Percentiles rank a stretch among this genome's conserved stretches.
These are phyloP conservation scores for Oxycera nigricornis DNA, from an alignment of 2,888 invertebrate species.

Conservation along the genomic window DNA sequence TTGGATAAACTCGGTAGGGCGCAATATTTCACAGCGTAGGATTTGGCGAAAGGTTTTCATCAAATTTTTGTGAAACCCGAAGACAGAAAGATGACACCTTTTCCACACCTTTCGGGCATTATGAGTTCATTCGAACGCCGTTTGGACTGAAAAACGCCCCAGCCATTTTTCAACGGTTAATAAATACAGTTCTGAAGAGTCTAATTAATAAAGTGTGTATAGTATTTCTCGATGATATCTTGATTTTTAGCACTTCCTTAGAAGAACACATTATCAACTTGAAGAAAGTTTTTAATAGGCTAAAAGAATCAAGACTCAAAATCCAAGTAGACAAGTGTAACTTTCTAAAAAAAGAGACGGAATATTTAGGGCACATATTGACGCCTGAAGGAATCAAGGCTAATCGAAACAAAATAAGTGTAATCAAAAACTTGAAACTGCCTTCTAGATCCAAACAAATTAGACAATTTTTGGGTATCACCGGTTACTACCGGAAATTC, in stretches of 20 bases:
- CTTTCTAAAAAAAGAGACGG: too few relatives aligned
- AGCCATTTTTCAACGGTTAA: conserved; percentile 50
- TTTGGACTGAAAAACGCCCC: conserved; percentile 39
- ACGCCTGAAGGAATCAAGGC: too few relatives aligned
- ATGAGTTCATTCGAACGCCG: conserved; percentile 6
- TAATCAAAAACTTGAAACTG: too few relatives aligned
- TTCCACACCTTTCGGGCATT: neutral
- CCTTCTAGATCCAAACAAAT: too few relatives aligned
- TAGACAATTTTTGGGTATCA: too few relatives aligned
- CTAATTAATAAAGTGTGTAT: conserved; percentile 21
- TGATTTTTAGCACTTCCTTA: conserved; percentile 50
- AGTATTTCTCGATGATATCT: conserved; percentile 50
- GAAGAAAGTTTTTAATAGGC: conserved; percentile 48
- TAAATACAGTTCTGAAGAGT: conserved; percentile 41
- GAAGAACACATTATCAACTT: conserved; percentile 50
- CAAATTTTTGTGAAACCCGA: conserved; percentile 43
- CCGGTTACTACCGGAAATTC: too few relatives aligned
- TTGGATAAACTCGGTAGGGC: conserved; percentile 46
- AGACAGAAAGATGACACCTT: conserved; percentile 45
- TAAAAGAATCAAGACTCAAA: conserved; percentile 48
- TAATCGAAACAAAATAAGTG: too few relatives aligned
- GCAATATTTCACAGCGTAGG: conserved; percentile 45
- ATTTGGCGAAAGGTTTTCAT: conserved; percentile 46
- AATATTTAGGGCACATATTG: too few relatives aligned
- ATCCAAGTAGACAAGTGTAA: conserved; percentile 50